Evolutionary conservation across 2,888 invertebrate species (phyloP).

Genomic region (Brenthis hecate): DNA sequence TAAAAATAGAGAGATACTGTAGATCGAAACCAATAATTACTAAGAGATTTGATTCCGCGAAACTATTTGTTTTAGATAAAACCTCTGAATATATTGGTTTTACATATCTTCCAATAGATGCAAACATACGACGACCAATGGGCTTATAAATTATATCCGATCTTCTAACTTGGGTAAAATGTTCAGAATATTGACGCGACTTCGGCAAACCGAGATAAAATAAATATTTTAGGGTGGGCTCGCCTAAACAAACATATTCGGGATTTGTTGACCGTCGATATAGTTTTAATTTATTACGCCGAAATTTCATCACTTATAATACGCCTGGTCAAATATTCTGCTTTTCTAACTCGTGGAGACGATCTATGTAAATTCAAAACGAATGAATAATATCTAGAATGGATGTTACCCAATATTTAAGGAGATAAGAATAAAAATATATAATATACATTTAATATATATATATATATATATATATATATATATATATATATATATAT

Average conservation of each 20-base stretch:
- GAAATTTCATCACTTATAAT: slow-evolving; percentile 69
- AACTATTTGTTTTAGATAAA: slow-evolving; percentile 75
- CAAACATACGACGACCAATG: slow-evolving; percentile 64
- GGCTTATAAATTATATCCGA: slow-evolving; percentile 76
- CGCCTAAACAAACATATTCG: slow-evolving; percentile 79
- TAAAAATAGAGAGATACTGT: slow-evolving; percentile 40
- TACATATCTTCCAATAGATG: slow-evolving; percentile 68
- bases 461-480: no score
- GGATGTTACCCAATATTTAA: no score
- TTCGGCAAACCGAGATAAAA: slow-evolving; percentile 81
- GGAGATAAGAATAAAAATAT: no score
- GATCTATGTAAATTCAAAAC: slow-evolving; percentile 26
- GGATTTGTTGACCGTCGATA: slow-evolving; percentile 82
- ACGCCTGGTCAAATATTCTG: slow-evolving; percentile 24
- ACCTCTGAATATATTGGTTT: slow-evolving; percentile 71
- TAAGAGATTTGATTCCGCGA: slow-evolving; percentile 68
- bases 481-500: no score
- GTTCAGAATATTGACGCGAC: slow-evolving; percentile 79
- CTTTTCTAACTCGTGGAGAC: slow-evolving; percentile 7
- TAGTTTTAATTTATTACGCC: slow-evolving; percentile 81
- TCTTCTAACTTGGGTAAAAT: slow-evolving; percentile 72
- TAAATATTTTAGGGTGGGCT: slow-evolving; percentile 82
- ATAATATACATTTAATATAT: no score
- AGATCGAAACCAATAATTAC: slow-evolving; percentile 68
- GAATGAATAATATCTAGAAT: background rate